Conservation (phyloP, 2,888 invertebrate species). For the Andrena hattorfiana region DNA sequence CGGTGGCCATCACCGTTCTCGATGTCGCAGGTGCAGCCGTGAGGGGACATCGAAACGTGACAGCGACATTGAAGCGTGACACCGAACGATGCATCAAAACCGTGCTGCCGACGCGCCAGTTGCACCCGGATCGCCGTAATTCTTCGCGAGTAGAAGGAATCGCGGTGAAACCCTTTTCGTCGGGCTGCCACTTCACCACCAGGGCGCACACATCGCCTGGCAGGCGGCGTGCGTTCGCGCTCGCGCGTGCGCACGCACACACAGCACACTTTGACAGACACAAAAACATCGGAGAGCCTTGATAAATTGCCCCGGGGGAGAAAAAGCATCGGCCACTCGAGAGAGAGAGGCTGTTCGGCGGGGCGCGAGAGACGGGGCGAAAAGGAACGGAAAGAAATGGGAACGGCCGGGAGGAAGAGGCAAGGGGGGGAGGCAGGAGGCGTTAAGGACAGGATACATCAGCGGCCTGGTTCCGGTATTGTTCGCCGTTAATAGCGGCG, state of each 20-base stretch:
- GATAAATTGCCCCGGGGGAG: constrained; percentile 79
- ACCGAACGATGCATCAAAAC: constrained; percentile 69
- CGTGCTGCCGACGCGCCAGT: constrained; percentile 53
- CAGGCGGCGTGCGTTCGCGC: constrained; percentile 8
- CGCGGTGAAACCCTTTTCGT: constrained; percentile 64
- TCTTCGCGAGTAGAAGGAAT: constrained; percentile 70
- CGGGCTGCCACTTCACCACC: constrained; percentile 58
- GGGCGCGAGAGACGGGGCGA: constrained; percentile 58
- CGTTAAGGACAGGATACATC: constrained; percentile 84
- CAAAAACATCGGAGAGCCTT: constrained; percentile 79
- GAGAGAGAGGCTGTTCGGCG: constrained; percentile 59
- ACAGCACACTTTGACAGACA: constrained; percentile 77
- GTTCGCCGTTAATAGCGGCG: constrained; percentile 82
- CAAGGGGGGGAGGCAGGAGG: constrained; percentile 67
- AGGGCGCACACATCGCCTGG: constrained; percentile 13
- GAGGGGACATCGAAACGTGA: constrained; percentile 41
- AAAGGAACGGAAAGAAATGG: constrained; percentile 55
- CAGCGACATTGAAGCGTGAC: constrained; percentile 51
- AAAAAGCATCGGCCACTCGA: constrained; percentile 77
- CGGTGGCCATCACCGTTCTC: constrained; percentile 28
- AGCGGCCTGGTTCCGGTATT: constrained; percentile 83
- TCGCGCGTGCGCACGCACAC: constrained; percentile 8
- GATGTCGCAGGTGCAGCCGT: constrained; percentile 37
- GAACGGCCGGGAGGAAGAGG: constrained; percentile 66
- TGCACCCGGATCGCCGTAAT: constrained; percentile 66